Evolutionary conservation across 2,113 vertebrate species (phyloP).

Genomic region (Engraulis encrasicolus): DNA sequence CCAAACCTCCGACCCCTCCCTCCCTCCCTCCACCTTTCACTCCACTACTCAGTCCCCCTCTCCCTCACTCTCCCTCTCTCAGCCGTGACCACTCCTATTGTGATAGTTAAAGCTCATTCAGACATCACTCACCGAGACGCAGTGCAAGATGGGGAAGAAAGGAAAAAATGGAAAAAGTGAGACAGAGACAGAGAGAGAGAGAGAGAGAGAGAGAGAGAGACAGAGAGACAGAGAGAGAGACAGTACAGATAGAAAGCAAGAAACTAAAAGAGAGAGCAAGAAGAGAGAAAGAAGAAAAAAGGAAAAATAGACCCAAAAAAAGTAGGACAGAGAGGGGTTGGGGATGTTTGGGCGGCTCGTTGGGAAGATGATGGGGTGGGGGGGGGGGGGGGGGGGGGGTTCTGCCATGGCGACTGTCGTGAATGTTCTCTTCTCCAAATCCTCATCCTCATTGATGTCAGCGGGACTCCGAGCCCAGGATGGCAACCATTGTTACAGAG

Average conservation of each 20-base stretch:
- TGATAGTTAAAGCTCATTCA: conserved; percentile 10
- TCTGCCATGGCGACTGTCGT: not conserved
- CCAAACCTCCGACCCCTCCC: not conserved
- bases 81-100: not conserved
- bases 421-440: not conserved
- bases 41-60: too few species aligned
- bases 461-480: not conserved
- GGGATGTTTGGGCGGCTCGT: too few species aligned
- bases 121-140: conserved; percentile 8
- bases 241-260: not conserved
- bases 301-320: too few species aligned
- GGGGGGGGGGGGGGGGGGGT: not conserved
- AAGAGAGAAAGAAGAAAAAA: too few species aligned
- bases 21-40: too few species aligned
- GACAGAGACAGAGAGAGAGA: not conserved
- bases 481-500: not conserved
- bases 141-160: not conserved
- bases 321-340: too few species aligned
- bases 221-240: not conserved
- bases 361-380: too few species aligned
- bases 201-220: not conserved
- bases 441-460: not conserved
- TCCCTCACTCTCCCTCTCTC: not conserved
- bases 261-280: not conserved
- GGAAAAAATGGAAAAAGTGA: not conserved